phyloP scores from a whole-genome alignment of 2,888 invertebrate species.

The Synanthedon tipuliformis region DNA sequence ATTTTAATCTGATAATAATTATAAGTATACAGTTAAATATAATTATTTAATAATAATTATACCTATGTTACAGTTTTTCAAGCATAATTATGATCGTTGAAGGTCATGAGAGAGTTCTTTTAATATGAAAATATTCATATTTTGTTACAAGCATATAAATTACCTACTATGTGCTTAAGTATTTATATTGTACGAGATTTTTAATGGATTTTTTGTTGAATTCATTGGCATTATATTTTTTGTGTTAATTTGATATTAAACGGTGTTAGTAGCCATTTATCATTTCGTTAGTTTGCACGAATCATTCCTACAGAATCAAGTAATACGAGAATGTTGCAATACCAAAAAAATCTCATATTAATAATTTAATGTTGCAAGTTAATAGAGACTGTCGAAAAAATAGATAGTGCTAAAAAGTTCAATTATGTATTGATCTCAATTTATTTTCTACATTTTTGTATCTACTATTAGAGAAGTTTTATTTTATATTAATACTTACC shows the following conservation, averaged over 20 bases:
- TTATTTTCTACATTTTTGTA: no score
- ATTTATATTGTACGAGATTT: not conserved
- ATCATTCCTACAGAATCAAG: conserved; percentile 68
- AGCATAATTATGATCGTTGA: not conserved
- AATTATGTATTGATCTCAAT: no score
- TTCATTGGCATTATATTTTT: not conserved
- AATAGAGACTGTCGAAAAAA: no score
- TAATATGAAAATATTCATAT: not conserved
- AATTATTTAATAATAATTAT: conserved; percentile 10
- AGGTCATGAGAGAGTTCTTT: not conserved
- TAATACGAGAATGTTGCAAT: not conserved
- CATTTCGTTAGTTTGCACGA: conserved; percentile 73
- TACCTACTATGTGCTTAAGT: no score
- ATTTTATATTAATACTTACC: not conserved
- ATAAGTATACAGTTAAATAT: conserved; percentile 11
- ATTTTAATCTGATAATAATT: conserved; percentile 8
- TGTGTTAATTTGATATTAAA: not conserved
- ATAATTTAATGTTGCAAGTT: not conserved
- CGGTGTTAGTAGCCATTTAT: conserved; percentile 23
- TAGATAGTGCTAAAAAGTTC: no score
- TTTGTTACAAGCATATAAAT: not conserved
- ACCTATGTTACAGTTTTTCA: not conserved
- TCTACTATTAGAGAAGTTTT: no score
- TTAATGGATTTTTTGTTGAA: not conserved
- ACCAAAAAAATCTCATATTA: not conserved